Percentiles rank a stretch among this genome's conserved stretches.
These are phyloP conservation scores for Spongia lamella DNA, from an alignment of 37 sponge, comb jelly and placozoan species.

Conservation along the genomic window DNA sequence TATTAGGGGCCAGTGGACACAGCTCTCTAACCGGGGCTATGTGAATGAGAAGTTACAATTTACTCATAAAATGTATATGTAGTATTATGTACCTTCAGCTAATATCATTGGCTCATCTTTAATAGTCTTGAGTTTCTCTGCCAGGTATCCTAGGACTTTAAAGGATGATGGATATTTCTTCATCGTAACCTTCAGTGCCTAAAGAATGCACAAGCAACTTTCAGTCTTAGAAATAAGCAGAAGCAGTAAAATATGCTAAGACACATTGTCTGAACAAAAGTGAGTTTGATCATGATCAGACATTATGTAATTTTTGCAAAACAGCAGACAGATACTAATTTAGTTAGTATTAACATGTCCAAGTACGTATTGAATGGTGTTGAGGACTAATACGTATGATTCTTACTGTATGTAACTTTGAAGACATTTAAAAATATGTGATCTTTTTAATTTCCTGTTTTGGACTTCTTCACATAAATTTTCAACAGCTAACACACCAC, in stretches of 20 bases:
- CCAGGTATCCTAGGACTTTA: slow-evolving; percentile 70
- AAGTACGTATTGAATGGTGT: no score
- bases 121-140: slow-evolving; percentile 47
- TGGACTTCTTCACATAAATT: no score
- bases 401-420: neutral
- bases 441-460: neutral
- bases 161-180: slow-evolving; percentile 89
- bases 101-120: slow-evolving; percentile 40
- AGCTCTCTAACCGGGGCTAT: slow-evolving; percentile 82
- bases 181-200: slow-evolving; percentile 90
- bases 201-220: neutral
- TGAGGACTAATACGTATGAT: neutral
- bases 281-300: neutral
- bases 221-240: neutral
- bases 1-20: slow-evolving; percentile 91
- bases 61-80: neutral
- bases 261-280: no score
- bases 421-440: neutral
- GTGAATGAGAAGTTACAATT: no score
- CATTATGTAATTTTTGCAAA: no score
- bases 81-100: slow-evolving; percentile 65
- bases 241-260: no score
- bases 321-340: no score
- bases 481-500: no score
- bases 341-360: no score